Conservation (phyloP, 2,797 vertebrate genomes). For the Gallinago stenura region DNA sequence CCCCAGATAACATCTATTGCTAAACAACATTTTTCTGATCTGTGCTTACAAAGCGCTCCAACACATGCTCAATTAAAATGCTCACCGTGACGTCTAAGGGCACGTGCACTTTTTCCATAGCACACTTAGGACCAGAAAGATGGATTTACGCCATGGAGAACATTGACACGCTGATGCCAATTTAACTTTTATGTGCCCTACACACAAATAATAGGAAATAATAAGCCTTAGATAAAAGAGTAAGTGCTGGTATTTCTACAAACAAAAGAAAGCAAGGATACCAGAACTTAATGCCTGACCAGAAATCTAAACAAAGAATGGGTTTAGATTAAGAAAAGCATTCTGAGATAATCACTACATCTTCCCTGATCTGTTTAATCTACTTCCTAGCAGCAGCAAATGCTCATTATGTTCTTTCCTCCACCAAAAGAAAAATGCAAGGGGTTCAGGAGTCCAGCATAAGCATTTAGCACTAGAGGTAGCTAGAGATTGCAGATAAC, state of each 20-base stretch:
- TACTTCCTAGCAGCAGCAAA: not conserved
- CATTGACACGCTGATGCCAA: not conserved
- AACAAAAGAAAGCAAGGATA: not conserved
- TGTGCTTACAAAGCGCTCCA: not conserved
- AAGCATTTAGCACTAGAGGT: conserved; percentile 20
- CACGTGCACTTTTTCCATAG: not conserved
- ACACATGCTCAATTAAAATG: not conserved
- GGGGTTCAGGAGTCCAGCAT: not conserved
- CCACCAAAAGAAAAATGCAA: not conserved
- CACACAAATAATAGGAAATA: not conserved
- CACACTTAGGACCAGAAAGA: not conserved
- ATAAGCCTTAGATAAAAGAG: not conserved
- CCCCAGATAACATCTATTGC: not conserved
- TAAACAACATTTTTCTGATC: not conserved
- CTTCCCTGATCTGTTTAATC: not conserved
- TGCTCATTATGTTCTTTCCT: not conserved
- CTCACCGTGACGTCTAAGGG: not conserved
- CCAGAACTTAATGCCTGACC: not conserved
- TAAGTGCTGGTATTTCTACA: not conserved
- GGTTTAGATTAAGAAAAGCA: not conserved
- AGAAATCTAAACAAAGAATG: not conserved
- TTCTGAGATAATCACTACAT: not conserved
- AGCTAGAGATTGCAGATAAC: conserved; percentile 29
- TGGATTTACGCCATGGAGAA: not conserved
- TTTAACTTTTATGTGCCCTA: not conserved